Evolutionary conservation across 2,888 invertebrate species (phyloP).

Genomic region (Apodemia zela): DNA sequence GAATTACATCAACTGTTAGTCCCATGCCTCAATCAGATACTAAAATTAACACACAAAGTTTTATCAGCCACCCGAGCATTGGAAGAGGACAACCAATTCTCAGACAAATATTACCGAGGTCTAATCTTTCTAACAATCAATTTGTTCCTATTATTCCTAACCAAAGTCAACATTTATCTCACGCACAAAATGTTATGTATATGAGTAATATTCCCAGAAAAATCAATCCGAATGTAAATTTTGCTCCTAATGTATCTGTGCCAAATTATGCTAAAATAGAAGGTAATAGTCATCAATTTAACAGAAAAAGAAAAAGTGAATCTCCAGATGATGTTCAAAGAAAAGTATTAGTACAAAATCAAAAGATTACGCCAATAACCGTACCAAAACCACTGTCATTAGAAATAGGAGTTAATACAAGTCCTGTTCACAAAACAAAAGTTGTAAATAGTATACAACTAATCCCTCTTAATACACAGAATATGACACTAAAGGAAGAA

Average conservation of each 20-base stretch:
- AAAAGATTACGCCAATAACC: conserved; percentile 26
- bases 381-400: conserved; percentile 24
- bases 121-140: conserved; percentile 34
- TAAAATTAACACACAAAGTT: conserved; percentile 15
- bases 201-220: conserved; percentile 28
- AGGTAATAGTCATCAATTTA: conserved; percentile 34
- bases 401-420: conserved; percentile 35
- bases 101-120: conserved; percentile 56
- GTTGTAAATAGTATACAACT: conserved; percentile 34
- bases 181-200: conserved; percentile 30
- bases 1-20: conserved; percentile 17
- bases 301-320: conserved; percentile 62
- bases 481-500: conserved; percentile 32
- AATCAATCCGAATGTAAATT: conserved; percentile 23
- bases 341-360: conserved; percentile 32
- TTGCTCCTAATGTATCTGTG: conserved; percentile 21
- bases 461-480: conserved; percentile 32
- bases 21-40: conserved; percentile 15
- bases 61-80: conserved; percentile 3
- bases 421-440: conserved; percentile 39
- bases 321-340: conserved; percentile 56
- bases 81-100: conserved; percentile 26
- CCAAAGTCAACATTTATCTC: conserved; percentile 19
- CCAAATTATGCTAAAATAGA: conserved; percentile 31
- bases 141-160: conserved; percentile 11